phyloP scores from a whole-genome alignment of 2,797 vertebrate species.

The Anguilla anguilla region DNA sequence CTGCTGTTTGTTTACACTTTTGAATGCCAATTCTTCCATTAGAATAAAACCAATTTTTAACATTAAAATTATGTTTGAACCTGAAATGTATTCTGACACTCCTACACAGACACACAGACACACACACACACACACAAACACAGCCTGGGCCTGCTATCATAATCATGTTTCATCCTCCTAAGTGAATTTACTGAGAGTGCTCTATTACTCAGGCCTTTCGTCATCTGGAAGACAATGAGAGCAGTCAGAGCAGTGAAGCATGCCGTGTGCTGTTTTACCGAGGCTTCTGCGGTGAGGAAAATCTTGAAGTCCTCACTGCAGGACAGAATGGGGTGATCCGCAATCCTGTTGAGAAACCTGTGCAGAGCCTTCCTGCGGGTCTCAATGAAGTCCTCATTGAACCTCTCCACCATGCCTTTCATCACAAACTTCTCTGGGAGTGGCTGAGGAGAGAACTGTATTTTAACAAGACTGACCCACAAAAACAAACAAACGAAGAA shows the following conservation, averaged over 20 bases:
- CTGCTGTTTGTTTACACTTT: too few species aligned
- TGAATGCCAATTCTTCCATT: too few species aligned
- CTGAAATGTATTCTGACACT: neutral
- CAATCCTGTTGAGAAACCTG: conserved; percentile 87
- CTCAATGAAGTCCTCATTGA: conserved; percentile 92
- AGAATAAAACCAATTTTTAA: too few species aligned
- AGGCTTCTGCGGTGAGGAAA: conserved; percentile 87
- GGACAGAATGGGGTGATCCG: conserved; percentile 90
- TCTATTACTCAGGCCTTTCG: neutral
- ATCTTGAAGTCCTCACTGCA: conserved; percentile 86
- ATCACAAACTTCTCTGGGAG: conserved; percentile 97
- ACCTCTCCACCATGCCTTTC: conserved; percentile 95
- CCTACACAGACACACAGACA: neutral
- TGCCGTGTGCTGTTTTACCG: conserved; percentile 64
- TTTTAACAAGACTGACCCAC: neutral
- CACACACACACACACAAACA: neutral
- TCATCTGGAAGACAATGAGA: neutral
- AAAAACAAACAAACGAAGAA: neutral
- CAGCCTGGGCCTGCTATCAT: neutral
- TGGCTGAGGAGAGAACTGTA: conserved; percentile 69
- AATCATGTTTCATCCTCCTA: neutral
- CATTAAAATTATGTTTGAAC: neutral
- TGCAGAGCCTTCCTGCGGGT: conserved; percentile 88
- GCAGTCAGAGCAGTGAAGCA: neutral
- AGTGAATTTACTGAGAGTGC: neutral